Evolutionary conservation across 2,888 invertebrate genomes (phyloP).

Genomic region (Nematopogon swammerdamellus): DNA sequence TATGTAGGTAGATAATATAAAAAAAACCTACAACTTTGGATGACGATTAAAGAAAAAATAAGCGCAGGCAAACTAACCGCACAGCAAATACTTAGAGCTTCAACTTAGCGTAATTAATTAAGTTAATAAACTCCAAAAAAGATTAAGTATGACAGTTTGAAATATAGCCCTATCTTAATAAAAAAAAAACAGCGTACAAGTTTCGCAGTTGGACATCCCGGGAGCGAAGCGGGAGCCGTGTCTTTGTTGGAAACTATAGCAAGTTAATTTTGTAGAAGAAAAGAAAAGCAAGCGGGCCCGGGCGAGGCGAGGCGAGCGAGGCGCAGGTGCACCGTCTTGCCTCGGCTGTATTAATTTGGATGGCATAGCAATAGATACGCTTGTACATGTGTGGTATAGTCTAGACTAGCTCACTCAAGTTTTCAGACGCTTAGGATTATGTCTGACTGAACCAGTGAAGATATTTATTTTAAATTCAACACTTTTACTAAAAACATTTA

Average conservation of each 20-base stretch:
- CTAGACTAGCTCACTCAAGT: too few relatives aligned
- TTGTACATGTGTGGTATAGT: conserved; percentile 2
- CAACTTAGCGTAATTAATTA: conserved; percentile 17
- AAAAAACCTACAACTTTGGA: too few relatives aligned
- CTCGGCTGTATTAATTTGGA: conserved; percentile 45
- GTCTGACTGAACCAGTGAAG: too few relatives aligned
- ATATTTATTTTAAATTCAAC: too few relatives aligned
- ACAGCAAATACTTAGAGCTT: background rate
- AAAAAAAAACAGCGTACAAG: conserved; percentile 47
- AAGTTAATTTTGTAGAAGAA: conserved; percentile 50
- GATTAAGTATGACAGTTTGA: conserved; percentile 58
- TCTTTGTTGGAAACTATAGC: conserved; percentile 40
- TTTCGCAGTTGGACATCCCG: conserved; percentile 19
- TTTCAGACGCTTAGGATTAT: too few relatives aligned
- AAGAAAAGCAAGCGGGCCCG: conserved; percentile 36
- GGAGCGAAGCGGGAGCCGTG: conserved; percentile 16
- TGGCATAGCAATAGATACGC: conserved; percentile 10
- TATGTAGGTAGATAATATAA: too few relatives aligned
- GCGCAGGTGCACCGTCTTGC: conserved; percentile 44
- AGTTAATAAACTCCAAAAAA: conserved; percentile 51
- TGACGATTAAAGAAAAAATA: background rate
- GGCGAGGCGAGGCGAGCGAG: conserved; percentile 32
- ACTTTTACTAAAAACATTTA: too few relatives aligned
- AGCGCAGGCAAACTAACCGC: background rate
- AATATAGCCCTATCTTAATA: conserved; percentile 39